Base-by-base conservation (phyloP, 2,888 invertebrate species). In the Noctua pronuba region DNA sequence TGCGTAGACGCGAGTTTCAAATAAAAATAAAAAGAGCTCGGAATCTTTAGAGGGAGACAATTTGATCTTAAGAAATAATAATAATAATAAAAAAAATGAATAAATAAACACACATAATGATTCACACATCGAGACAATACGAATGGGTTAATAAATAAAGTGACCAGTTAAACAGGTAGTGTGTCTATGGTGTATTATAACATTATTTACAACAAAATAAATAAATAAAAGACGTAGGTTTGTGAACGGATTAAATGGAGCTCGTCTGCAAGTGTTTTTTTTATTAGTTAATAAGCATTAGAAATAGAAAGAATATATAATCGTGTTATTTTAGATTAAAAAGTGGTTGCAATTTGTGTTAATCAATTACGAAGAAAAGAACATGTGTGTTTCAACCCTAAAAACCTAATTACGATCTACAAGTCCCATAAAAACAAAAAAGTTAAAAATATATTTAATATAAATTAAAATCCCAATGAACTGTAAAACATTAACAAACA, bases 1-100 rank as follows among this genome's bases (percentile, higher is more conserved):
- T 95, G 95, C 94, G 93, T 94, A 93, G 95, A 94, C 96, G 96
- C 96, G 96, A 95, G 93, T 94, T 90, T 92, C 65, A 91, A 91
- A 86, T 89, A 91, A 91, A 90, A 90, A 91, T 88, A 89, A 88
- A 90, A 91, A 93, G 95, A 95, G 95, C 95, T 94, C 96, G 95
- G 96, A 95, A 94, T 94, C 92, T 92, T 92, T 93, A 94, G 96
- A 96, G 96, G 96, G 96, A 96, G 96, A 95, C 96, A 95, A 95
- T 95, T 96, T 93, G 88, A 92, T 90, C 88, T 90, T 88, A 88
- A 89, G 87, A 89, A 89, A 88, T 90, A 88, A 91, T 88, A 91
- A 91, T 88, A 91, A 65, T 65, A 65, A 65, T 64, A 64, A 65
- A 86, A 90, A 89, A 89, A 87, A 87, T 79, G 85, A 81, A 89